Evolutionary conservation across 1,140 invertebrate genomes (phyloP), one percentile per base, ranked within the genome.

Genomic region (Drosophila lacteicornis): DNA sequence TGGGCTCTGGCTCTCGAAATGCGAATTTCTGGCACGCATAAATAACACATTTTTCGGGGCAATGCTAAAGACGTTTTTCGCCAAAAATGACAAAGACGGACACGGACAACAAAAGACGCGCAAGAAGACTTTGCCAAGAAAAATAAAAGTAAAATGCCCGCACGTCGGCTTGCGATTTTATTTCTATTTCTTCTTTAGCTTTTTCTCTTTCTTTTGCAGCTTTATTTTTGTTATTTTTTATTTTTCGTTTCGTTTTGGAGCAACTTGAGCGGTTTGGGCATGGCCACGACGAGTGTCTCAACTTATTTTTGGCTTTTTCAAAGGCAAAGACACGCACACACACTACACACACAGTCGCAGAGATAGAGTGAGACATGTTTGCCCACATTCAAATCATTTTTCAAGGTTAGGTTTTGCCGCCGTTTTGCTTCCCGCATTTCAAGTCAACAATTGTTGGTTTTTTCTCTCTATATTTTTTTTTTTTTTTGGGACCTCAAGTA

Each of bases 361-460:
- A 69, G 33, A 50, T 62, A 63, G 53, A 68, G 63, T 63, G 75
- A 71, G 75, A 70, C 56, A 80, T 75, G 70, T 84, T 71, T 80
- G 55, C 76, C 58, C 77, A 77, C 80, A 79, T 55, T 78, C 68
- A 82, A 79, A 79, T 74, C 25, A 63, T 25, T 63, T 86, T 82
- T 86, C 82, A 86, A 86, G 82, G 82, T 86, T 86, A 82, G 67
- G 77, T 66, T 79, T 79, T 63, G 53, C 63, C 70, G 79, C 49
- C 70, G 75, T 63, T 75, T 66, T 81, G 74, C 51, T 86, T 78
- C 61, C 77, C 82, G 75, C 75, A 70, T 78, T 80, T 80, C 58
- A 65, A 49, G 56, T 49, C 46, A 22, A 59, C 50, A 65, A 49
- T 63, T 58, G 51, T 43, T 38, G 42, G 27, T 19, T 51, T 63